Conservation (phyloP, 1,140 invertebrate genomes). For the Drosophila lowei region DNA sequence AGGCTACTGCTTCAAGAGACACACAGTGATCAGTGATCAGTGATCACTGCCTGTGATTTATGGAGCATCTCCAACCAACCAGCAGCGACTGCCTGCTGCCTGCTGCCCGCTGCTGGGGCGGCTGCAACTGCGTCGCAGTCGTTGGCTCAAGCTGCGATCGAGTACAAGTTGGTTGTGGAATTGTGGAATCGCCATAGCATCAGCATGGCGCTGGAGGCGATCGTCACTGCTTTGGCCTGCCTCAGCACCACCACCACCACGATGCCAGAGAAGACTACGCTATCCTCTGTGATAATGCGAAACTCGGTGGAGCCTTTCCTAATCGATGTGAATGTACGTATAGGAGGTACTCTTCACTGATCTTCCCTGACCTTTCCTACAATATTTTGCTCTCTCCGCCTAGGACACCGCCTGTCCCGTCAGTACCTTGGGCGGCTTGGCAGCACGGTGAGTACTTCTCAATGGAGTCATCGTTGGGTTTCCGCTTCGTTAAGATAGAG, state of each 20-base stretch:
- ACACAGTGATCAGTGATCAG: not conserved
- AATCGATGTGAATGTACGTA: conserved; percentile 37
- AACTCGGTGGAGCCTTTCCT: conserved; percentile 50
- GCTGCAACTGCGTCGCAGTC: conserved; percentile 38
- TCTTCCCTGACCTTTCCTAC: too few relatives aligned
- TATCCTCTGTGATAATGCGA: conserved; percentile 33
- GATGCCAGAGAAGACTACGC: not conserved
- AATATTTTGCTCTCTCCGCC: too few relatives aligned
- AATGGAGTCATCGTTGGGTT: not conserved
- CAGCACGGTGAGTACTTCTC: conserved; percentile 43
- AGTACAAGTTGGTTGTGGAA: not conserved
- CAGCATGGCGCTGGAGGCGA: conserved; percentile 54
- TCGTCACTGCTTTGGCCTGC: conserved; percentile 66
- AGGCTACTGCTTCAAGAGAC: not conserved
- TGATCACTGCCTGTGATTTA: conserved; percentile 7
- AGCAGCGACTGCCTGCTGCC: too few relatives aligned
- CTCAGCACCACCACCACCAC: conserved; percentile 48
- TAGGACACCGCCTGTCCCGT: conserved; percentile 41
- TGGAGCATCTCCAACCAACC: conserved; percentile 24
- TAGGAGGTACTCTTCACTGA: too few relatives aligned
- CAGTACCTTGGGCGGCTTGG: conserved; percentile 33
- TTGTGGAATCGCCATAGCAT: not conserved
- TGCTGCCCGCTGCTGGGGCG: not conserved
- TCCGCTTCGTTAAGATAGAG: not conserved
- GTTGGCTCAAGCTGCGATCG: conserved; percentile 22